Base-by-base conservation (phyloP, 2,888 invertebrate genomes). In the Chouioia cunea region DNA sequence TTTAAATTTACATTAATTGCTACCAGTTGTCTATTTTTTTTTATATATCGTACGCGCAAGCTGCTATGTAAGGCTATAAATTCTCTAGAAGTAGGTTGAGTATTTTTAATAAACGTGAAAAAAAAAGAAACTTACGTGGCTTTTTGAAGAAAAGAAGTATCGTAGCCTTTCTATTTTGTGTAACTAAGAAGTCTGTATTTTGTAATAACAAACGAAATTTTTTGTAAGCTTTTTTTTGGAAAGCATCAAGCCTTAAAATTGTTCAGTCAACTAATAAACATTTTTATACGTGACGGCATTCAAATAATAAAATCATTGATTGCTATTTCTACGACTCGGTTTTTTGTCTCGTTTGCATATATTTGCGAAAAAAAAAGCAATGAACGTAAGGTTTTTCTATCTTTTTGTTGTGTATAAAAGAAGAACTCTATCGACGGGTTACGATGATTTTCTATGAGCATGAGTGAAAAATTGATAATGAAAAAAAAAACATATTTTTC, bases 401-500 rank as follows among this genome's bases (percentile, higher is more conserved):
- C 12, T 27, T 27, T 27, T 6, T 3, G 36, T 36, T 36, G 36
- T 36, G 12, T 36, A 12, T 36, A 12, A 36, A 1, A 53, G 57
- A 27, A 2, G 52, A 23, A 50, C 63, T 68, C 60, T 68, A 46
- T 14, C 27, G 18, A 66, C 43, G 44, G 48, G 56, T 52, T 70
- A 60, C n/a, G 22, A 56, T 20, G 16, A 54, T 47, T 20, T 50
- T 20, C 36, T 36, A 18, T 53, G 22, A 23, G 64, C 15, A n/a
- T 50, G 59, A 44, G 10, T 22, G 68, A 15, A 62, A 64, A 53
- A 47, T 23, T 60, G n/a, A 48, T 14, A 18, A 50, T 15, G 18
- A 53, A 66, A 57, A 48, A 22, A 22, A 36, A 48, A 79, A 65
- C 78, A 79, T 82, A 82, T 82, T 82, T 82, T 82, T 82, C 80